Evolutionary conservation across 2,797 vertebrate species (phyloP).

Genomic region (Cercopithecus neglectus): DNA sequence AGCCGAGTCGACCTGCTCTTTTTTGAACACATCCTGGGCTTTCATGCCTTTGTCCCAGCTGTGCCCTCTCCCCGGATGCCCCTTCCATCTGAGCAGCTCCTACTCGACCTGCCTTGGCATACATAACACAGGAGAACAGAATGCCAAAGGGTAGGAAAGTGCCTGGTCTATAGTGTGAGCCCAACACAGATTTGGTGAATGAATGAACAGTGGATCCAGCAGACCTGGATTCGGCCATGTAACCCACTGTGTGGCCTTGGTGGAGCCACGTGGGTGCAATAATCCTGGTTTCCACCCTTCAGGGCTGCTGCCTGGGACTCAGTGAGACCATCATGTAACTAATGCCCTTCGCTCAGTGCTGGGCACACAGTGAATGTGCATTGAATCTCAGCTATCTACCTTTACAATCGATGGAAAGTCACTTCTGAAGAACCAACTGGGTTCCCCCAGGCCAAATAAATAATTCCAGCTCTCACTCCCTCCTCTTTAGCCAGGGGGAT

Average conservation of each 20-base stretch:
- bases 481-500: background rate
- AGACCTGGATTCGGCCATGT: background rate
- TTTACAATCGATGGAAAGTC: background rate
- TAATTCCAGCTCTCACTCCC: background rate
- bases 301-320: background rate
- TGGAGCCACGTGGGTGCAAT: background rate
- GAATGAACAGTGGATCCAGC: background rate
- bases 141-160: no score
- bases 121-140: background rate
- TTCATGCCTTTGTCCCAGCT: background rate
- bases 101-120: background rate
- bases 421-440: background rate
- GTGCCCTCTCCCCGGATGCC: background rate
- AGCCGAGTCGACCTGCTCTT: background rate
- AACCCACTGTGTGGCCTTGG: background rate
- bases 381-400: background rate
- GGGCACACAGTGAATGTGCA: background rate
- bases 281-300: background rate
- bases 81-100: background rate
- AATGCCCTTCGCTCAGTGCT: background rate
- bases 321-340: background rate
- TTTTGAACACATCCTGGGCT: background rate
- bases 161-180: fast-evolving
- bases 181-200: background rate
- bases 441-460: background rate